A percentile compares a stretch with the other conserved stretches of the same genome.
Evolutionary conservation across 1,140 invertebrate genomes (phyloP).

Genomic region (Venturia canescens): DNA sequence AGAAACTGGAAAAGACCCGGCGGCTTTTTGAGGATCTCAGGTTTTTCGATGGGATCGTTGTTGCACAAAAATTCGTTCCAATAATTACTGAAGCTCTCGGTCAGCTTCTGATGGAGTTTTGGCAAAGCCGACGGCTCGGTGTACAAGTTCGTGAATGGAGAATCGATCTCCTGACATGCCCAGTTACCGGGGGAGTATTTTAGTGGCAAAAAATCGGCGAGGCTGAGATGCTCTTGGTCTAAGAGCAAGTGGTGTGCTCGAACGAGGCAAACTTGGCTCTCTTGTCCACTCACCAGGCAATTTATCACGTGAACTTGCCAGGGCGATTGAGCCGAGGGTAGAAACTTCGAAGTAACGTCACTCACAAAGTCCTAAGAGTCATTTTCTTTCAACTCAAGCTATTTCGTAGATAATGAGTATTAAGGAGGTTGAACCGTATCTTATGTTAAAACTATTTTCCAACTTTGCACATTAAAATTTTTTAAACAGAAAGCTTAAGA

Average conservation of each 20-base stretch:
- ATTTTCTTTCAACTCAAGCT: neutral
- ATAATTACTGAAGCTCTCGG: slow-evolving; percentile 82
- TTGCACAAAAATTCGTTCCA: slow-evolving; percentile 89
- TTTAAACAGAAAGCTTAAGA: too few relatives aligned
- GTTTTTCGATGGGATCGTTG: slow-evolving; percentile 86
- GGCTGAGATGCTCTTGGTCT: slow-evolving; percentile 82
- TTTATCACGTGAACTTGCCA: slow-evolving; percentile 90
- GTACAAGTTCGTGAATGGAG: slow-evolving; percentile 79
- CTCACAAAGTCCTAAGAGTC: slow-evolving; percentile 85
- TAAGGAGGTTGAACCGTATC: too few relatives aligned
- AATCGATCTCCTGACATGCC: slow-evolving; percentile 65
- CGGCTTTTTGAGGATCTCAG: slow-evolving; percentile 80
- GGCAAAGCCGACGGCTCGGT: slow-evolving; percentile 81
- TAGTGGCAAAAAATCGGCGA: slow-evolving; percentile 86
- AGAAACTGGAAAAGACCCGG: slow-evolving; percentile 79
- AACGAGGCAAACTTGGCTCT: slow-evolving; percentile 84
- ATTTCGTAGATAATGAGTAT: neutral
- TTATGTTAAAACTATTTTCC: too few relatives aligned
- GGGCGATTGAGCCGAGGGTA: slow-evolving; percentile 82
- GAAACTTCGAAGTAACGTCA: slow-evolving; percentile 86
- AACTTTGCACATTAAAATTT: too few relatives aligned
- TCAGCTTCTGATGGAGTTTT: slow-evolving; percentile 81
- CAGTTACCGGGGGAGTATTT: slow-evolving; percentile 75
- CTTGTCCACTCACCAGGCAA: slow-evolving; percentile 74
- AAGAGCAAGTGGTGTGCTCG: slow-evolving; percentile 87